Conservation (phyloP, 2,888 invertebrate genomes). For the Sinopyrophorus schimmeli region DNA sequence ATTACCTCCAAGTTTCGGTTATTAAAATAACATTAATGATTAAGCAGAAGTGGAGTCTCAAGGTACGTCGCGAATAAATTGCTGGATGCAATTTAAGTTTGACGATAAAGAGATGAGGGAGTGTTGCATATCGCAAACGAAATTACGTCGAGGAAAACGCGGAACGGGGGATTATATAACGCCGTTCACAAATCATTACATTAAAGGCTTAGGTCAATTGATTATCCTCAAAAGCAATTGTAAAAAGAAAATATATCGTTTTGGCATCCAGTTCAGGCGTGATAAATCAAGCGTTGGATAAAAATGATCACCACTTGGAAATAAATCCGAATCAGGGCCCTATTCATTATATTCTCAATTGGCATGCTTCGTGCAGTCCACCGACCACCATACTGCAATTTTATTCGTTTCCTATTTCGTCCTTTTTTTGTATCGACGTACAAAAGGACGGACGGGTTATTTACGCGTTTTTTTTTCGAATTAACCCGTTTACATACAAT, state of each 20-base stretch:
- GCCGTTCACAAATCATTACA: slow-evolving; percentile 41
- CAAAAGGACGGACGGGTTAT: no score
- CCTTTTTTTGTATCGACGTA: no score
- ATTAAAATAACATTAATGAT: no score
- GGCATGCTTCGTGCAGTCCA: slow-evolving; percentile 35
- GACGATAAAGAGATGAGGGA: no score
- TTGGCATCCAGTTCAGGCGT: slow-evolving; percentile 47
- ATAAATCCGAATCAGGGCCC: slow-evolving; percentile 48
- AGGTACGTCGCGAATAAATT: no score
- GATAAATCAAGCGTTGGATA: slow-evolving; percentile 48
- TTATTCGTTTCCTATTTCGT: no score
- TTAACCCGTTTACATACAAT: no score
- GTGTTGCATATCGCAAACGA: no score
- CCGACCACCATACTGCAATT: slow-evolving; percentile 23
- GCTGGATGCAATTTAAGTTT: no score
- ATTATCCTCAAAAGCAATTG: slow-evolving; percentile 47
- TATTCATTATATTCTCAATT: slow-evolving; percentile 47
- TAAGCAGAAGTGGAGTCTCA: no score
- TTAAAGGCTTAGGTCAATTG: slow-evolving; percentile 42
- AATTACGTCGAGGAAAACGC: slow-evolving; percentile 4
- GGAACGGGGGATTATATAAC: slow-evolving; percentile 18
- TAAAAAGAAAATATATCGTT: slow-evolving; percentile 48
- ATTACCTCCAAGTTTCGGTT: no score
- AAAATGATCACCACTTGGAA: slow-evolving; percentile 49
- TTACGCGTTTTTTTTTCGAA: no score